These are phyloP conservation scores for Plutomurus gul DNA, from an alignment of 1,140 invertebrate species.

Conservation along the genomic window DNA sequence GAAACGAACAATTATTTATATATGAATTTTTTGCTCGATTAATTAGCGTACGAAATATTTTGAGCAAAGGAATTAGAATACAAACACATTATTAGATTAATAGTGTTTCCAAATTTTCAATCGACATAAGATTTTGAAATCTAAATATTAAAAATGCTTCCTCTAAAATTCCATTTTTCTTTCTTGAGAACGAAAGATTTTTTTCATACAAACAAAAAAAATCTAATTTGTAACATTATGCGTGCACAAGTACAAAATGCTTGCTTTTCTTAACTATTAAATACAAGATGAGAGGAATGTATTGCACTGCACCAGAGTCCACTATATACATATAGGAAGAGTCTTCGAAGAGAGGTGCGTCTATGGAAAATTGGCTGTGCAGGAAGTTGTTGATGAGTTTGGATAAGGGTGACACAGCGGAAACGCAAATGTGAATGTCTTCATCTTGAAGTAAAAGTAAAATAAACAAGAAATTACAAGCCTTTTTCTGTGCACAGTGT, in stretches of 20 bases:
- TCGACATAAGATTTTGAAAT: too few relatives aligned
- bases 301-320: background rate
- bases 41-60: too few relatives aligned
- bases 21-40: too few relatives aligned
- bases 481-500: background rate
- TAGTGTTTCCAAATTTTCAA: too few relatives aligned
- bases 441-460: slow-evolving; percentile 15
- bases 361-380: slow-evolving; percentile 22
- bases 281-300: background rate
- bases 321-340: slow-evolving; percentile 15
- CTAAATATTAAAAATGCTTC: too few relatives aligned
- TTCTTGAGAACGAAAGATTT: background rate
- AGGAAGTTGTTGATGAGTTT: slow-evolving; percentile 20
- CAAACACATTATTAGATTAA: too few relatives aligned
- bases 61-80: too few relatives aligned
- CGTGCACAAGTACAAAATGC: background rate
- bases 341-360: background rate
- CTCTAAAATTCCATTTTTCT: slow-evolving; percentile 4
- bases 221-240: slow-evolving; percentile 3
- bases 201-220: background rate
- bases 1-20: too few relatives aligned
- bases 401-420: slow-evolving; percentile 4
- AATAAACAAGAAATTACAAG: background rate
- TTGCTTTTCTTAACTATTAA: background rate
- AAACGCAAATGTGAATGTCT: background rate